phyloP scores from a whole-genome alignment of 2,888 invertebrate species.

The Caenorhabditis panamensis region DNA sequence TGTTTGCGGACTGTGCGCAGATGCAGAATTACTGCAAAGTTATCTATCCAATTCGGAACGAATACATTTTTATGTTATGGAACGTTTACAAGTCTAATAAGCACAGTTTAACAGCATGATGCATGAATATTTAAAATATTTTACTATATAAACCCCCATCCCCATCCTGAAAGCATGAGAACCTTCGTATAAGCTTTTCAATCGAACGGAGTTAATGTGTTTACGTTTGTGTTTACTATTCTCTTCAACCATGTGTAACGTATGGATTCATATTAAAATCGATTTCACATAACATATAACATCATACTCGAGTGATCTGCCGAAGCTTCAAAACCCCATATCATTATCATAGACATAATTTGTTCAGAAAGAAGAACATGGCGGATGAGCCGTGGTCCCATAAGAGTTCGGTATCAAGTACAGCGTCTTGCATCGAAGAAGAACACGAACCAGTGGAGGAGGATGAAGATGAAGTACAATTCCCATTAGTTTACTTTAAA shows the following conservation, averaged over 20 bases:
- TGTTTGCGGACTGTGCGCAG: conserved; percentile 24
- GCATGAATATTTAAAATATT: no score
- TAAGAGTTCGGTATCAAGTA: conserved; percentile 43
- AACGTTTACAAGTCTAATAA: no score
- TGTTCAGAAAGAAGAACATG: conserved; percentile 3
- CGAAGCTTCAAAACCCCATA: neutral
- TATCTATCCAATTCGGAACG: neutral
- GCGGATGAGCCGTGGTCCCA: conserved; percentile 45
- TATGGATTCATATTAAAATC: neutral
- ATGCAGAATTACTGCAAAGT: neutral
- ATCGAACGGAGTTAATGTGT: neutral
- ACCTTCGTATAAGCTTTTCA: neutral
- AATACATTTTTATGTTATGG: conserved; percentile 10
- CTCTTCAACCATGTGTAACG: neutral
- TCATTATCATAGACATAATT: neutral
- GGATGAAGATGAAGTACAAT: conserved; percentile 53
- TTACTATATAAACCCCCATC: no score
- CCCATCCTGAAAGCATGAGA: no score
- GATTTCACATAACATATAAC: no score
- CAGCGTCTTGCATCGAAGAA: conserved; percentile 46
- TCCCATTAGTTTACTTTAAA: conserved; percentile 5
- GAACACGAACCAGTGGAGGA: conserved; percentile 60
- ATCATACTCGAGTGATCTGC: neutral
- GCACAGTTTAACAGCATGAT: no score
- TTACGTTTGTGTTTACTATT: neutral